Percentiles rank a stretch among this genome's conserved stretches.
phyloP scores from a whole-genome alignment of 1,140 invertebrate genomes.

The Sycophila sp. region DNA sequence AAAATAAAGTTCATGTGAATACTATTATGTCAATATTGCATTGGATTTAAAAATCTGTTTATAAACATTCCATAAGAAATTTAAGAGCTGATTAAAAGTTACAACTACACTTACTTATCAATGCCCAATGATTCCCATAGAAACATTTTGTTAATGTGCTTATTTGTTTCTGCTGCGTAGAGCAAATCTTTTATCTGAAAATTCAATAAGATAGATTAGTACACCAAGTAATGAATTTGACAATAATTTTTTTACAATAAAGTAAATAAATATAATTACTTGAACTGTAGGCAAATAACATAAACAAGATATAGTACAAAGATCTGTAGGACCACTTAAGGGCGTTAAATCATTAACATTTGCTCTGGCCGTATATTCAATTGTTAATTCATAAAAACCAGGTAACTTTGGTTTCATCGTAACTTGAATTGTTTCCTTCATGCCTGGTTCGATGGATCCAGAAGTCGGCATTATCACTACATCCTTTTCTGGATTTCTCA shows the following conservation, averaged over 20 bases:
- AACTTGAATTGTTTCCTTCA: slow-evolving; percentile 43
- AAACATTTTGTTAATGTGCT: slow-evolving; percentile 44
- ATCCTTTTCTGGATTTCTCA: slow-evolving; percentile 40
- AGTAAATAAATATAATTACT: slow-evolving; percentile 38
- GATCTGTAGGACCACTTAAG: slow-evolving; percentile 17
- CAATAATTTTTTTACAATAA: too few relatives aligned
- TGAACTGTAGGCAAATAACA: slow-evolving; percentile 49
- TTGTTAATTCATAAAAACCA: slow-evolving; percentile 47
- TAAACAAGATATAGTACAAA: slow-evolving; percentile 48
- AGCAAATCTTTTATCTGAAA: slow-evolving; percentile 51
- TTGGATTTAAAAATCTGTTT: too few relatives aligned
- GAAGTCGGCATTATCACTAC: slow-evolving; percentile 44
- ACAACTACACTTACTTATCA: slow-evolving; percentile 43
- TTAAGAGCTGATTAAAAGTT: neutral
- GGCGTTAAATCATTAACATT: slow-evolving; percentile 17
- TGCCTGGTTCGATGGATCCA: slow-evolving; percentile 39
- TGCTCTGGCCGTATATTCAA: slow-evolving; percentile 46
- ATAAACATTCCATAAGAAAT: too few relatives aligned
- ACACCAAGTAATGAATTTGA: too few relatives aligned
- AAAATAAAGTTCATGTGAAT: too few relatives aligned
- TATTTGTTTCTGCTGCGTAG: slow-evolving; percentile 35
- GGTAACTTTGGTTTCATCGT: slow-evolving; percentile 40
- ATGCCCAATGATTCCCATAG: slow-evolving; percentile 51
- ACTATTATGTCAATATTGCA: too few relatives aligned
- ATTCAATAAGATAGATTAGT: too few relatives aligned